phyloP scores from a whole-genome alignment of 2,888 invertebrate species.

The Diplolepis rosae region DNA sequence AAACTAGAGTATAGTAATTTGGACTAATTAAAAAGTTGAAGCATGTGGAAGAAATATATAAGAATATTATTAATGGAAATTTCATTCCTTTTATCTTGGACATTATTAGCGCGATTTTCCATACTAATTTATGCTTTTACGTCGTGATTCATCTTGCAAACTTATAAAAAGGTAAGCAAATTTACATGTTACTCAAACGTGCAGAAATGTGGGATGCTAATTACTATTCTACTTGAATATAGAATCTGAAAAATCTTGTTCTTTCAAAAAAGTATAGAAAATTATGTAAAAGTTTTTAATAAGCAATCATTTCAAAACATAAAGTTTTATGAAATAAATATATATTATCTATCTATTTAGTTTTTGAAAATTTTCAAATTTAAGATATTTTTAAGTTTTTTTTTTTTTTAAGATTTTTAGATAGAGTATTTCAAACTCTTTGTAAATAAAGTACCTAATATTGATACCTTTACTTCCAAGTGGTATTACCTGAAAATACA shows the following conservation, averaged over 20 bases:
- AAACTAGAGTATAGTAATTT: not conserved
- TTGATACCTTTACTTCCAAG: not conserved
- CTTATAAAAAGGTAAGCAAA: not conserved
- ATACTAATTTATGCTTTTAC: not conserved
- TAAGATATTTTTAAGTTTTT: too few relatives aligned
- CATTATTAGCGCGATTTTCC: not conserved
- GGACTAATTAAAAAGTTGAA: not conserved
- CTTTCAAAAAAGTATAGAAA: not conserved
- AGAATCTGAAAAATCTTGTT: too few relatives aligned
- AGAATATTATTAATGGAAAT: not conserved
- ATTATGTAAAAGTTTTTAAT: not conserved
- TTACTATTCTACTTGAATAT: too few relatives aligned
- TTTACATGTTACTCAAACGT: not conserved
- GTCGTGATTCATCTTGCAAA: not conserved
- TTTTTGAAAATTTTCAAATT: too few relatives aligned
- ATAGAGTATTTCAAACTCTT: not conserved
- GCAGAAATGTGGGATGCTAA: not conserved
- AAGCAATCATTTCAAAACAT: not conserved
- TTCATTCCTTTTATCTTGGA: not conserved
- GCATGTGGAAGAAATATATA: not conserved
- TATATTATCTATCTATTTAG: too few relatives aligned
- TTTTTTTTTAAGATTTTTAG: not conserved
- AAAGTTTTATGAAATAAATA: too few relatives aligned
- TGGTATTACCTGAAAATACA: slow-evolving; percentile 3
- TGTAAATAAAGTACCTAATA: slow-evolving; percentile 3